phyloP scores from a whole-genome alignment of 2,113 vertebrate genomes.

The Corythoichthys intestinalis region DNA sequence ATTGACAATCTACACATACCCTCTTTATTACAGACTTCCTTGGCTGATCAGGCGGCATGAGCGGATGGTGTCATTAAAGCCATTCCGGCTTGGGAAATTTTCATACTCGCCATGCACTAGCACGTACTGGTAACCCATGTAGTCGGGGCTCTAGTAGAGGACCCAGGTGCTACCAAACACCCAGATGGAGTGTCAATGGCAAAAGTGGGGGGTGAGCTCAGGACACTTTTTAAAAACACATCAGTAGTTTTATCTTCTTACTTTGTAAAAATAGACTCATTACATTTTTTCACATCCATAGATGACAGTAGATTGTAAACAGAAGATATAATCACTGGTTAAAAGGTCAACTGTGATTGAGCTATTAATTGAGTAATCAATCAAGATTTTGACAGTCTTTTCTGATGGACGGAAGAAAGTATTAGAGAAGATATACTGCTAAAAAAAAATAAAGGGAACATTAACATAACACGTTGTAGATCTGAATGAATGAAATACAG shows the following conservation, averaged over 20 bases:
- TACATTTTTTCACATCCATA: no score
- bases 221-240: constrained; percentile 53
- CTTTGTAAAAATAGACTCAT: no score
- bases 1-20: neutral
- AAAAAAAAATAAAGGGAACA: no score
- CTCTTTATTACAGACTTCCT: neutral
- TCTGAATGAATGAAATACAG: no score
- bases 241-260: no score
- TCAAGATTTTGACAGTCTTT: neutral
- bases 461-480: no score
- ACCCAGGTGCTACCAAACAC: constrained; percentile 89
- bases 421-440: no score
- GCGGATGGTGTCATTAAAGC: constrained; percentile 83
- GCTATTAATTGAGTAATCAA: neutral
- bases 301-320: no score
- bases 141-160: constrained; percentile 86
- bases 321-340: neutral
- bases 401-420: no score
- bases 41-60: constrained; percentile 71
- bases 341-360: neutral
- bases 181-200: constrained; percentile 86
- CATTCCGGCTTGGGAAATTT: constrained; percentile 86
- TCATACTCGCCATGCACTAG: constrained; percentile 84
- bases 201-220: constrained; percentile 82
- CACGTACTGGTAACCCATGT: constrained; percentile 83